Conservation (phyloP, 2,888 invertebrate genomes). For the Ophion slaviceki region DNA sequence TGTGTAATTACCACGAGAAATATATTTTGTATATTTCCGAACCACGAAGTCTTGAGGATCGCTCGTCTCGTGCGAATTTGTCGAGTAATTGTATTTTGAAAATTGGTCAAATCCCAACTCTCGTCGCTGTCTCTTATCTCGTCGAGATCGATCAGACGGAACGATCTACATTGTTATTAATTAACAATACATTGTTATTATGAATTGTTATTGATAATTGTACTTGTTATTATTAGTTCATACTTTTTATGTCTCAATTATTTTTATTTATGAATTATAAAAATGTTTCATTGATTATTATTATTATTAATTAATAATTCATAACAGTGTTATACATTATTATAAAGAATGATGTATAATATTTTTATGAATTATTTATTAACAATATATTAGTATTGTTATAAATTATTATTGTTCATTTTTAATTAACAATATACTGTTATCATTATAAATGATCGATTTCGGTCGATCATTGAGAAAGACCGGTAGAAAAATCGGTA, state of each 20-base stretch:
- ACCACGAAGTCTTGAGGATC: constrained; percentile 88
- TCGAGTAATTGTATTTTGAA: constrained; percentile 85
- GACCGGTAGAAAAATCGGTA: not conserved
- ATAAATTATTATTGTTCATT: too few relatives aligned
- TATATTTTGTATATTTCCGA: constrained; percentile 87
- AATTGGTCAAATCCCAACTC: constrained; percentile 89
- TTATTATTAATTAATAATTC: too few relatives aligned
- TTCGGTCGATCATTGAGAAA: too few relatives aligned
- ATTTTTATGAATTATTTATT: not conserved
- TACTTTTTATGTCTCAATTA: not conserved
- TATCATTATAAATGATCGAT: too few relatives aligned
- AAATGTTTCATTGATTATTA: too few relatives aligned
- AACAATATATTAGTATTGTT: not conserved
- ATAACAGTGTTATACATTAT: too few relatives aligned
- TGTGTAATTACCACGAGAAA: constrained; percentile 86
- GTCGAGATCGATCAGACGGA: constrained; percentile 87
- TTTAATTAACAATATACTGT: too few relatives aligned
- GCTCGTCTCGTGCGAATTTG: constrained; percentile 89
- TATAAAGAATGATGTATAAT: too few relatives aligned
- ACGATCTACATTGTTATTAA: constrained; percentile 83
- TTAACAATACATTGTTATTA: too few relatives aligned
- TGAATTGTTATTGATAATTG: too few relatives aligned
- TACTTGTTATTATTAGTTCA: too few relatives aligned
- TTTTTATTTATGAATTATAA: too few relatives aligned
- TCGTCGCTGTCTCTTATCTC: constrained; percentile 86